A percentile compares a stretch with the other conserved stretches of the same genome.
Evolutionary conservation across 1,140 invertebrate species (phyloP).

Genomic region (Lerema accius): DNA sequence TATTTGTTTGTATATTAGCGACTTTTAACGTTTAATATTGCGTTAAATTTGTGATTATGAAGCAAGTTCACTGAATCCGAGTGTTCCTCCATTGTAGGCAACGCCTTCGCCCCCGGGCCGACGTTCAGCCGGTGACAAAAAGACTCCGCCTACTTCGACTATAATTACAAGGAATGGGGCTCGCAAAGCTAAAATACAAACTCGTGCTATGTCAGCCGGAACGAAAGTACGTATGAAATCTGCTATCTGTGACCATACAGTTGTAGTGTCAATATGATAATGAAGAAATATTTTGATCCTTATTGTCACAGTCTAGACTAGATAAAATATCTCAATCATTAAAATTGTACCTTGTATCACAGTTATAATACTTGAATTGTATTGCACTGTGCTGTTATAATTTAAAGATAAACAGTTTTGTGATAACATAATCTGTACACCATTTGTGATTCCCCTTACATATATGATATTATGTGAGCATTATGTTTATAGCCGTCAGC

Average conservation of each 20-base stretch:
- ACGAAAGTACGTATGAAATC: slow-evolving; percentile 54
- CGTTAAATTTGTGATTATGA: not conserved
- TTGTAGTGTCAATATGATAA: no score
- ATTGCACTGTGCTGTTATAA: not conserved
- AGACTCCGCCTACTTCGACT: slow-evolving; percentile 69
- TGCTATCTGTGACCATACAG: no score
- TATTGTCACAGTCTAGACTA: slow-evolving; percentile 18
- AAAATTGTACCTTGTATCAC: slow-evolving; percentile 8
- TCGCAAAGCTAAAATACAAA: slow-evolving; percentile 85
- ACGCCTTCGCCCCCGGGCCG: slow-evolving; percentile 59
- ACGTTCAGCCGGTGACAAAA: slow-evolving; percentile 63
- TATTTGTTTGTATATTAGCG: not conserved
- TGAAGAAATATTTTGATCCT: slow-evolving; percentile 9
- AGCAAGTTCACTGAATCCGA: not conserved
- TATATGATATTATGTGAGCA: slow-evolving; percentile 18
- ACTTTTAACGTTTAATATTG: not conserved
- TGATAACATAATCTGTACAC: slow-evolving; percentile 10
- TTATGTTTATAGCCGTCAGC: slow-evolving; percentile 77
- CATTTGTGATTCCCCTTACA: not conserved
- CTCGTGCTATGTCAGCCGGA: slow-evolving; percentile 83
- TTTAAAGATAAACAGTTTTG: slow-evolving; percentile 11
- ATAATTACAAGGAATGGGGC: slow-evolving; percentile 84
- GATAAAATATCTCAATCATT: not conserved
- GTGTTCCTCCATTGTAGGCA: slow-evolving; percentile 52
- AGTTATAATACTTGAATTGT: slow-evolving; percentile 3